These are phyloP conservation scores for Hemiscyllium ocellatum DNA, from an alignment of 2,113 vertebrate species.

Conservation along the genomic window DNA sequence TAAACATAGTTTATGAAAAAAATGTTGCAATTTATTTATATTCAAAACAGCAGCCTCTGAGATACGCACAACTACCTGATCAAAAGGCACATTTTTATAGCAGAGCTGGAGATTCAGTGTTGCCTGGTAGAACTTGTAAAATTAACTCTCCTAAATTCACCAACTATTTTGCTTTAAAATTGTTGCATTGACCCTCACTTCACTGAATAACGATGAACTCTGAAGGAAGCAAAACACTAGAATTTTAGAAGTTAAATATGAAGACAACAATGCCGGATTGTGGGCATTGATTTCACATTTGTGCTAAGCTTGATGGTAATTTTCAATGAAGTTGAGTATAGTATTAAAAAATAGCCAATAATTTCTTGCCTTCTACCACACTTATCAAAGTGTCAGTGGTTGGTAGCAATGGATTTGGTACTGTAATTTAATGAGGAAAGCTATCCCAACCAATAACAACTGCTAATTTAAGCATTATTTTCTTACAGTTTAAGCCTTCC, in stretches of 20 bases:
- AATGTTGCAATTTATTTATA: slow-evolving; percentile 36
- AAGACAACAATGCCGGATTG: neutral
- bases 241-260: slow-evolving; percentile 12
- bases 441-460: slow-evolving; percentile 15
- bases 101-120: slow-evolving; percentile 34
- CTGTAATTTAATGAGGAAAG: neutral
- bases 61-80: slow-evolving; percentile 34
- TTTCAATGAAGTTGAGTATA: slow-evolving; percentile 7
- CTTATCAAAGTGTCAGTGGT: slow-evolving; percentile 20
- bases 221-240: slow-evolving; percentile 17
- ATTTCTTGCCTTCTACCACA: slow-evolving; percentile 7
- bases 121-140: slow-evolving; percentile 24
- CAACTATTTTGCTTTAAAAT: slow-evolving; percentile 35
- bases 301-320: slow-evolving; percentile 30
- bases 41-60: slow-evolving; percentile 37
- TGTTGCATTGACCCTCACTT: neutral
- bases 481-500: neutral
- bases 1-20: slow-evolving; percentile 60
- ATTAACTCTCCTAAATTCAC: slow-evolving; percentile 28
- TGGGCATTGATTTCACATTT: slow-evolving; percentile 8
- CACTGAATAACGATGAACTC: slow-evolving; percentile 17
- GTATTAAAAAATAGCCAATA: slow-evolving; percentile 4
- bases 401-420: slow-evolving; percentile 29
- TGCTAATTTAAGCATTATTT: neutral
- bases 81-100: slow-evolving; percentile 36